Evolutionary conservation across 1,140 invertebrate species (phyloP).

Genomic region (Drosophila melanica): DNA sequence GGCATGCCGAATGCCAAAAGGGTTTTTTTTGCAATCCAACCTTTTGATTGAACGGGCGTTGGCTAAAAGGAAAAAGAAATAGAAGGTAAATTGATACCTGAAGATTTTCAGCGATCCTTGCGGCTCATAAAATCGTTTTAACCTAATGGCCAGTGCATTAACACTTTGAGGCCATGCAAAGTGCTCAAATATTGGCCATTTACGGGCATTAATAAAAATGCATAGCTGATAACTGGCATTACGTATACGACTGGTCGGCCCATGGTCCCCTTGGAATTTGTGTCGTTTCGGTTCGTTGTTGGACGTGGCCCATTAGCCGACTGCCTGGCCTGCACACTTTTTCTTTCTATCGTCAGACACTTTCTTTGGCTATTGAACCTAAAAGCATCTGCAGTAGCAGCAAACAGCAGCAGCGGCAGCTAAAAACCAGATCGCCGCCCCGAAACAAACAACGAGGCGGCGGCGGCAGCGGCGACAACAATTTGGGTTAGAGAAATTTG

Average conservation of each 20-base stretch:
- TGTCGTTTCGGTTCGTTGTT: constrained; percentile 37
- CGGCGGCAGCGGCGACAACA: constrained; percentile 45
- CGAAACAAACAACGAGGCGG: constrained; percentile 13
- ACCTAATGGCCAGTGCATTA: constrained; percentile 49
- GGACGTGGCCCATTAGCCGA: constrained; percentile 11
- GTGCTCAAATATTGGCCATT: constrained; percentile 38
- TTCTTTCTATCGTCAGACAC: constrained; percentile 75
- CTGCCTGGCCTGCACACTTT: constrained; percentile 58
- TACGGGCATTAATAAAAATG: constrained; percentile 50
- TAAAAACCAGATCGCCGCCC: constrained; percentile 68
- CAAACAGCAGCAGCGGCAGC: constrained; percentile 2
- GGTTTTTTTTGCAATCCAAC: constrained; percentile 24
- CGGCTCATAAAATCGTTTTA: constrained; percentile 23
- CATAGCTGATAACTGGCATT: constrained; percentile 68
- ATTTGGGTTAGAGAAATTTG: constrained; percentile 81
- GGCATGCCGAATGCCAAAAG: constrained; percentile 56
- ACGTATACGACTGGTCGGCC: constrained; percentile 58
- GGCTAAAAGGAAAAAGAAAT: background rate
- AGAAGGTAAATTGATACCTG: background rate
- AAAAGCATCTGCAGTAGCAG: constrained; percentile 62
- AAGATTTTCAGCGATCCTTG: constrained; percentile 22
- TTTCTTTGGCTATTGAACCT: constrained; percentile 81
- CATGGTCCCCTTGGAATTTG: constrained; percentile 40
- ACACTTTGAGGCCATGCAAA: constrained; percentile 39
- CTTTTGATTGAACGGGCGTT: constrained; percentile 15